Evolutionary conservation across 1,140 invertebrate species (phyloP).

Genomic region (Pseudomyrmex dendroicus): DNA sequence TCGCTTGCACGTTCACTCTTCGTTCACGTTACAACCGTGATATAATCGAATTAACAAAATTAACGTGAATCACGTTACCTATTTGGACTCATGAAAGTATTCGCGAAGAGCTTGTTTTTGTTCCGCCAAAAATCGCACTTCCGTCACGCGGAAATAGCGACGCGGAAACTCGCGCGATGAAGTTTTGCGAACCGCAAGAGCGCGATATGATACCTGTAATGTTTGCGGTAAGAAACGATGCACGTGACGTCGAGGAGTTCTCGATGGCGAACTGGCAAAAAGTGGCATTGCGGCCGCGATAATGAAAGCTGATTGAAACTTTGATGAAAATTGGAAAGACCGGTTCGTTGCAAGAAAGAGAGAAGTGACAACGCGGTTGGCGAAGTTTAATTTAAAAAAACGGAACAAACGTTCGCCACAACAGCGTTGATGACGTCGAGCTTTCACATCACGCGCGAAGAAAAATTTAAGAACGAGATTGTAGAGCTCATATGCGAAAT

Average conservation of each 20-base stretch:
- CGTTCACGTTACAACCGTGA: not conserved
- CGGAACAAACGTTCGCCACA: not conserved
- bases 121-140: not conserved
- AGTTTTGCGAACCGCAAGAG: not conserved
- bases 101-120: too few relatives aligned
- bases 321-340: constrained; percentile 20
- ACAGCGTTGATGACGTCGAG: too few relatives aligned
- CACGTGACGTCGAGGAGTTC: not conserved
- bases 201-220: not conserved
- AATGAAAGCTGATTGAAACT: constrained; percentile 36
- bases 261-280: constrained; percentile 16
- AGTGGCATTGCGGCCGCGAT: not conserved
- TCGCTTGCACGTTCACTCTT: not conserved
- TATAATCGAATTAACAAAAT: not conserved
- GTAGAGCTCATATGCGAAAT: too few relatives aligned
- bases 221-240: not conserved
- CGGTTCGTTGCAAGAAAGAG: not conserved
- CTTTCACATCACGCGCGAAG: not conserved
- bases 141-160: not conserved
- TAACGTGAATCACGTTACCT: not conserved
- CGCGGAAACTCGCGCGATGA: not conserved
- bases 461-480: not conserved
- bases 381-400: constrained; percentile 23
- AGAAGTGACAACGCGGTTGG: not conserved
- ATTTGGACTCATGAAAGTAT: not conserved